Evolutionary conservation across 2,797 vertebrate genomes (phyloP).

Genomic region (Sebastes melanostomus): DNA sequence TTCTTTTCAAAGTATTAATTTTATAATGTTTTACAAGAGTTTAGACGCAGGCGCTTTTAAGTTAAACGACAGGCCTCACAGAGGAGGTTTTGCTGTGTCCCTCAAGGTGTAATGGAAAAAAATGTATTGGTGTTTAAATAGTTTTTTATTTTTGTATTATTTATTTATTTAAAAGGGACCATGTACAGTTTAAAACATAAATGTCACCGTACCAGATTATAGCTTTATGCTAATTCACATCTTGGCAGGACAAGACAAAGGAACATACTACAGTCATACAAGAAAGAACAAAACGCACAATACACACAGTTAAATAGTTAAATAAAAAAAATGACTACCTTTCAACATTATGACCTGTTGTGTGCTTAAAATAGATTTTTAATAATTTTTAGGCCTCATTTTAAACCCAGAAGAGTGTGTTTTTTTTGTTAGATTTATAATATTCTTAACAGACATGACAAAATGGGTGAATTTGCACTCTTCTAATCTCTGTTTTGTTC

Average conservation of each 20-base stretch:
- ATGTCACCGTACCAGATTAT: too few relatives aligned
- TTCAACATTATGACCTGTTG: neutral
- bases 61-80: neutral
- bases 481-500: neutral
- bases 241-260: too few relatives aligned
- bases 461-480: neutral
- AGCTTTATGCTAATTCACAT: too few relatives aligned
- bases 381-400: neutral
- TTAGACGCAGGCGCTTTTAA: neutral
- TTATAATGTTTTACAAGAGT: neutral
- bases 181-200: too few relatives aligned
- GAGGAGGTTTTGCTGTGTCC: neutral
- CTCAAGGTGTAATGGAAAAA: too few relatives aligned
- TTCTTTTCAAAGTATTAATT: neutral
- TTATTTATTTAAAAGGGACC: too few relatives aligned
- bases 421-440: neutral
- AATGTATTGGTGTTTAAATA: neutral
- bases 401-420: neutral
- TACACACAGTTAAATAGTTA: too few relatives aligned
- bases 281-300: too few relatives aligned
- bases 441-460: neutral
- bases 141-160: too few relatives aligned
- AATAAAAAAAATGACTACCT: neutral
- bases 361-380: neutral
- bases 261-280: too few relatives aligned